Base-by-base conservation (phyloP, 1,140 invertebrate genomes). In the Calosoma granatense region DNA sequence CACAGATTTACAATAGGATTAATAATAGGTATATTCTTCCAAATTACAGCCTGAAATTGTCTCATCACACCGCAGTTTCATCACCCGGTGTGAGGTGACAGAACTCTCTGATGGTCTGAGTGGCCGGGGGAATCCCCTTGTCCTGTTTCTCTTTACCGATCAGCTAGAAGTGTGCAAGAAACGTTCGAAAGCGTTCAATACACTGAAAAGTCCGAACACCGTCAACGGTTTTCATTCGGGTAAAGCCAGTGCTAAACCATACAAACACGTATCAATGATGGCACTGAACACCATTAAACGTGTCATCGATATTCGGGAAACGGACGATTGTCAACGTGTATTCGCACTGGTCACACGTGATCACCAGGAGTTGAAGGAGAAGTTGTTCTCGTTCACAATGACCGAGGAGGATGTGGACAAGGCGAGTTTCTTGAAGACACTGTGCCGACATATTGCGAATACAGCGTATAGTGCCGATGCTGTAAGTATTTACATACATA, bases 121-220 rank as follows among this genome's bases (percentile, higher is more conserved):
- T 87, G 62, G 88, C 90, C 6, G 84, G 91, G 63, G 91, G 92
- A 90, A 94, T 67, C 84, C 85, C 61, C 76, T 98, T 14, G 84
- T 93, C 30, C 71, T 98, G 22, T 96, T 95, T 71, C 76, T 98
- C 1, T 97, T 97, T 70, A 92, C 90, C 21, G 94, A 98, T 75
- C 88, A 89, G 59, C 79, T 97, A 64, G 92, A 96, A 76, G 89
- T 96, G 67, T 87, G 85, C 75, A 95, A 95, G 70, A 87, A 89
- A 70, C 79, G 88, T 67, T 90, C 86, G 17, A 88, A 88, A 70
- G 81, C 79, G 21, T 84, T 86, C 54, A 86, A 85, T 61, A 81
- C 80, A 2, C 66, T 73, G 22, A 85, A 86, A 64, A 87, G 84
- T 61, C 85, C 86, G 1, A 78, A 81, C 66, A 74, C 77, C 61